These are phyloP conservation scores for Pyrocephalus nanus DNA, from an alignment of 2,797 vertebrate species.

Conservation along the genomic window DNA sequence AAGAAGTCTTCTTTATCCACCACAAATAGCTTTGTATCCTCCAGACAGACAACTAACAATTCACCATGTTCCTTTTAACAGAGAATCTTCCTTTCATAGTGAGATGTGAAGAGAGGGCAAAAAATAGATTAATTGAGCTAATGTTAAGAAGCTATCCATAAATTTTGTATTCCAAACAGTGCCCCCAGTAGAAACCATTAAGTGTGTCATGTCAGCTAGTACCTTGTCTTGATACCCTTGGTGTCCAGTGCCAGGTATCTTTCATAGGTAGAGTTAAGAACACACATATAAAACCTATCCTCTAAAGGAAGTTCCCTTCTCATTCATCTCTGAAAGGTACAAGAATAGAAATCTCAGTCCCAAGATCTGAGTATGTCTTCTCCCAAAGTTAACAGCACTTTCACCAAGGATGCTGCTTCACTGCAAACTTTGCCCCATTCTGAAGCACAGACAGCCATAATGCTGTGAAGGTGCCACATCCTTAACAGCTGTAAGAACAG, in stretches of 20 bases:
- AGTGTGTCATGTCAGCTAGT: not conserved
- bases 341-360: not conserved
- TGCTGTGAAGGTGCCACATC: constrained; percentile 65
- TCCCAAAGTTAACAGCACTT: not conserved
- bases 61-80: constrained; percentile 51
- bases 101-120: not conserved
- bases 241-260: not conserved
- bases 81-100: constrained; percentile 59
- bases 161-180: not conserved
- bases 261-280: not conserved
- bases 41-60: constrained; percentile 70
- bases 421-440: constrained; percentile 59
- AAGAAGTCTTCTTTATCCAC: constrained; percentile 73
- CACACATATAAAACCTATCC: not conserved
- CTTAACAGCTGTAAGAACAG: constrained; percentile 61
- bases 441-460: constrained; percentile 39
- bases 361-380: not conserved
- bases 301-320: not conserved
- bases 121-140: not conserved
- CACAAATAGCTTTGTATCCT: constrained; percentile 75
- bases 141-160: not conserved
- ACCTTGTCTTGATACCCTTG: not conserved
- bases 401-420: constrained; percentile 9
- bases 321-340: not conserved
- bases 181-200: not conserved